These are phyloP conservation scores for Opisthograptis luteolata DNA, from an alignment of 2,888 invertebrate genomes.

Conservation along the genomic window DNA sequence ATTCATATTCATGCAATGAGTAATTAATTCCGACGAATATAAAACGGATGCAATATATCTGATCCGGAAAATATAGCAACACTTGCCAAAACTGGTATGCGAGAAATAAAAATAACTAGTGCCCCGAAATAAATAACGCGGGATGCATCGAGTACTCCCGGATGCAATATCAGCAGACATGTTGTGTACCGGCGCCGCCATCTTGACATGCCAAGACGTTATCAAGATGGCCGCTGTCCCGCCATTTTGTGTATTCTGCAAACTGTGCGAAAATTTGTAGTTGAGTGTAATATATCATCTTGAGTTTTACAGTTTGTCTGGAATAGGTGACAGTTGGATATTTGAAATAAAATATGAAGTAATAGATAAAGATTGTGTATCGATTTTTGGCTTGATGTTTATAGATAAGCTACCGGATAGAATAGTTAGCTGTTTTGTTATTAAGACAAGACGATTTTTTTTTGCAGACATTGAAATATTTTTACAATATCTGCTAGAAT, in stretches of 20 bases:
- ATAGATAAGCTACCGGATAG: slow-evolving; percentile 12
- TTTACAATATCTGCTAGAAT: too few species aligned
- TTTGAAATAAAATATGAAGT: slow-evolving; percentile 14
- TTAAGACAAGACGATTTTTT: not conserved
- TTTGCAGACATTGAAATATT: not conserved
- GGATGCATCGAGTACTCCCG: slow-evolving; percentile 34
- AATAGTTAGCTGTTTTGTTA: not conserved
- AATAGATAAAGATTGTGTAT: slow-evolving; percentile 12
- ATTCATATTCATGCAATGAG: slow-evolving; percentile 3
- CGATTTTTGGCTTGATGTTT: slow-evolving; percentile 14
- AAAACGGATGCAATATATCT: slow-evolving; percentile 5
- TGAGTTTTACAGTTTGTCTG: slow-evolving; percentile 20
- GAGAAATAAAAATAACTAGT: slow-evolving; percentile 1
- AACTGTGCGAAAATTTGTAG: slow-evolving; percentile 20
- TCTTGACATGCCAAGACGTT: slow-evolving; percentile 44
- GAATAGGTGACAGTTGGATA: slow-evolving; percentile 23
- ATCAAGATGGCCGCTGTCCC: slow-evolving; percentile 45
- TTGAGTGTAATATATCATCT: slow-evolving; percentile 26
- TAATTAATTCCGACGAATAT: slow-evolving; percentile 11
- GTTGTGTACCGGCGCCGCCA: slow-evolving; percentile 35
- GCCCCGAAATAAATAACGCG: slow-evolving; percentile 1
- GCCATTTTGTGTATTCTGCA: slow-evolving; percentile 18
- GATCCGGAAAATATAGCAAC: slow-evolving; percentile 7
- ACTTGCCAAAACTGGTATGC: slow-evolving; percentile 1
- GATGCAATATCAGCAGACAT: slow-evolving; percentile 46